phyloP scores from a whole-genome alignment of 2,113 vertebrate genomes.

The Clarias batrachus region DNA sequence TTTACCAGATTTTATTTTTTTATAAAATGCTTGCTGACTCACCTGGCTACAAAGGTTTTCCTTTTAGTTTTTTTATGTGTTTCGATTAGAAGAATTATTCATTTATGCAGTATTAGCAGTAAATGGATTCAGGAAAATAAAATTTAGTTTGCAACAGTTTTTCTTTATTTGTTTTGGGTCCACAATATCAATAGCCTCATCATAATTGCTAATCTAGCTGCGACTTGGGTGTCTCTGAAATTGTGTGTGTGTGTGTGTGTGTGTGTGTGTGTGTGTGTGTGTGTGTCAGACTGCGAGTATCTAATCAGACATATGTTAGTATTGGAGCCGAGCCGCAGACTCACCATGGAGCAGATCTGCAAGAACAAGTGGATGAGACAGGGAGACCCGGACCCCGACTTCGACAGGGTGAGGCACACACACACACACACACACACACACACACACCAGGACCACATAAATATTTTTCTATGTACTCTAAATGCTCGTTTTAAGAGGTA shows the following conservation, averaged over 20 bases:
- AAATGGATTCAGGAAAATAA: background rate
- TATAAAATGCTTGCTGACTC: background rate
- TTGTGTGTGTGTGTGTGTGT: background rate
- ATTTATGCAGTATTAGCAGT: background rate
- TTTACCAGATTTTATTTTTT: background rate
- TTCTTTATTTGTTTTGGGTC: background rate
- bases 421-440: background rate
- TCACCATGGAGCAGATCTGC: conserved; percentile 98
- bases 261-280: conserved; percentile 3
- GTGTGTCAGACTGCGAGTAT: conserved; percentile 89
- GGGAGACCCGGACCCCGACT: conserved; percentile 89
- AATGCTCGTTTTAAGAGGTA: background rate
- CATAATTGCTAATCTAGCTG: background rate
- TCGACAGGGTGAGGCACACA: conserved; percentile 83
- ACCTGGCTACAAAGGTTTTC: background rate
- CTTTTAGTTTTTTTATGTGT: background rate
- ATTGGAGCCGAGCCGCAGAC: conserved; percentile 88
- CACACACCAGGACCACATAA: background rate
- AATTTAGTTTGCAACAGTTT: background rate
- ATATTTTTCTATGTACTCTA: background rate
- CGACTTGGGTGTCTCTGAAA: background rate
- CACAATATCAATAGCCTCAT: background rate
- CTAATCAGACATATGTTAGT: conserved; percentile 98
- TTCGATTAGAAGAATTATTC: background rate
- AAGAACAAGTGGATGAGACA: conserved; percentile 99